Evolutionary conservation across 2,797 vertebrate species (phyloP), one percentile per base, ranked within the genome.

Genomic region (Argentina silus): DNA sequence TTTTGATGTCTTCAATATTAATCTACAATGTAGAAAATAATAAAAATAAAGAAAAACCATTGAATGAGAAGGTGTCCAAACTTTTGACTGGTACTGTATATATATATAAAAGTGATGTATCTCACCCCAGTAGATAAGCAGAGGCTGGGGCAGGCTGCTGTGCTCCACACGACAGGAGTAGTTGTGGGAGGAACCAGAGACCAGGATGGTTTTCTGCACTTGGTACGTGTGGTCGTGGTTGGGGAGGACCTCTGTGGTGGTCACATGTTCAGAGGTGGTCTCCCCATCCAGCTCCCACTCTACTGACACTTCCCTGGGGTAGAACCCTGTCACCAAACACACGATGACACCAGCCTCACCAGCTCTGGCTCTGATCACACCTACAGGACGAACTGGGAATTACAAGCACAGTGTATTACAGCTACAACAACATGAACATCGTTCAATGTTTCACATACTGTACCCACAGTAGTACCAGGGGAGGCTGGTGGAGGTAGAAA

Each of bases 201-300:
- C 36, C 21, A 17, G 6, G 67, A 75, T 60, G 23, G 44, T 42
- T 47, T 51, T 48, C 17, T 67, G 51, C 70, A 79, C 59, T 57
- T 76, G 78, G 27, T 79, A 75, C 19, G 70, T 79, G 17, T 63
- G 60, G 70, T 73, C 78, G 9, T 69, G 69, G 63, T 79, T 69
- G 70, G 73, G 70, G 53, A 73, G 61, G 21, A 76, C 12, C 8
- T 44, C 67, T 21, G 74, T 69, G 43, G 73, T 60, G 55, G 70
- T 48, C 45, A 64, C 61, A 57, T 73, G 67, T 50, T 56, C 14
- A 53, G 50, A 73, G 23, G 42, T 21, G 43, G 53, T 51, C 21
- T 70, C 42, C 67, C 73, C 69, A 23, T 76, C 55, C 48, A 44
- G 78, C n/a, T 53, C 50, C 50, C 50, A n/a, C 7, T 53, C n/a